A percentile compares a stretch with the other conserved stretches of the same genome.
Conservation (phyloP, 2,113 vertebrate genomes). For the Mesocricetus auratus region DNA sequence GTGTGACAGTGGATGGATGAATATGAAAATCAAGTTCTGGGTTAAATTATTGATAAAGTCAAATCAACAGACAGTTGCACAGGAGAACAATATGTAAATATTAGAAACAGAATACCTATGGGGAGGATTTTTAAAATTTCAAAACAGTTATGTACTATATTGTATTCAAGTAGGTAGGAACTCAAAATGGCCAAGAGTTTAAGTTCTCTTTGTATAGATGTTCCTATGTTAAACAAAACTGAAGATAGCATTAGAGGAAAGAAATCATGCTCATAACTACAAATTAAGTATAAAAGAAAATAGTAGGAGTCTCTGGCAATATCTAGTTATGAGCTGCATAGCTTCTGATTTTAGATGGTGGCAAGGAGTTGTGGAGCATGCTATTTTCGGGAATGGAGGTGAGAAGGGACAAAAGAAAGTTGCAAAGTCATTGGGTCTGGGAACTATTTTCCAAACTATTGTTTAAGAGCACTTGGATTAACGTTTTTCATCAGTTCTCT, state of each 20-base stretch:
- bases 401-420: background rate
- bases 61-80: background rate
- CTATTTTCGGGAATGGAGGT: background rate
- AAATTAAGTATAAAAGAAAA: slow-evolving; percentile 15
- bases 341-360: background rate
- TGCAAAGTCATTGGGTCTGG: background rate
- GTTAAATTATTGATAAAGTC: background rate
- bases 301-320: background rate
- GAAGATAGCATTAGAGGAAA: slow-evolving; percentile 12
- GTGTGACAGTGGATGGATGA: background rate
- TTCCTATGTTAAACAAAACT: background rate
- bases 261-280: background rate
- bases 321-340: background rate
- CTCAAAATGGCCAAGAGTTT: background rate
- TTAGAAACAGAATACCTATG: background rate
- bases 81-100: slow-evolving; percentile 33
- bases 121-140: background rate
- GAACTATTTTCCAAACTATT: background rate
- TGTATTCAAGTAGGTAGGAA: background rate
- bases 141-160: slow-evolving; percentile 23
- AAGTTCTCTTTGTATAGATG: background rate
- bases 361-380: background rate
- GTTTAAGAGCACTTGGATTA: background rate
- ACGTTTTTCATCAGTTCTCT: background rate
- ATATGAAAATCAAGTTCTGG: slow-evolving; percentile 6